Percentiles rank a stretch among this genome's conserved stretches.
Evolutionary conservation across 2,888 invertebrate genomes (phyloP).

Genomic region (Patella ulyssiponensis): DNA sequence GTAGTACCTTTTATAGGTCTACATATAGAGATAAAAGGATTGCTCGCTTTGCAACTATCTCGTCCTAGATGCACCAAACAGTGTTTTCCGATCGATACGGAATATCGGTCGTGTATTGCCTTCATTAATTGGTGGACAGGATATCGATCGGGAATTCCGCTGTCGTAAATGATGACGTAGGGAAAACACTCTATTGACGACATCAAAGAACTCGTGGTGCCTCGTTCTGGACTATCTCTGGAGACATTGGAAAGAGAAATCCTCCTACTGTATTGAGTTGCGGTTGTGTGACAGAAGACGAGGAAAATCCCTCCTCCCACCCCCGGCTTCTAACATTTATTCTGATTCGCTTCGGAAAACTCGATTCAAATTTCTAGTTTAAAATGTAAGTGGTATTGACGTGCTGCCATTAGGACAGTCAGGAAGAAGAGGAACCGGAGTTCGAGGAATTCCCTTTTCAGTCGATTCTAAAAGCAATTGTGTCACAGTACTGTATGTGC

Average conservation of each 20-base stretch:
- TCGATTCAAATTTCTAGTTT: background rate
- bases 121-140: background rate
- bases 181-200: conserved; percentile 8
- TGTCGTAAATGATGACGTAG: background rate
- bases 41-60: too few relatives aligned
- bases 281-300: background rate
- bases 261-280: background rate
- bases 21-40: too few relatives aligned
- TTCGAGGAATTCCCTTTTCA: too few relatives aligned
- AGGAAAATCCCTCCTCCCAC: conserved; percentile 9
- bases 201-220: conserved; percentile 2
- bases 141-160: conserved; percentile 10
- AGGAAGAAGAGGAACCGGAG: too few relatives aligned
- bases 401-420: background rate
- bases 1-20: too few relatives aligned
- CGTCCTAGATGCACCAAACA: too few relatives aligned
- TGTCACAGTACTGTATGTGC: too few relatives aligned
- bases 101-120: too few relatives aligned
- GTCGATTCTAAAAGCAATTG: too few relatives aligned
- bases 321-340: background rate
- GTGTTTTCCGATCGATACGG: too few relatives aligned
- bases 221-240: background rate
- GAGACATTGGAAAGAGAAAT: conserved; percentile 4
- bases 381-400: background rate
- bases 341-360: background rate